phyloP scores from a whole-genome alignment of 23 tunicate species.

The Clavelina lepadiformis region DNA sequence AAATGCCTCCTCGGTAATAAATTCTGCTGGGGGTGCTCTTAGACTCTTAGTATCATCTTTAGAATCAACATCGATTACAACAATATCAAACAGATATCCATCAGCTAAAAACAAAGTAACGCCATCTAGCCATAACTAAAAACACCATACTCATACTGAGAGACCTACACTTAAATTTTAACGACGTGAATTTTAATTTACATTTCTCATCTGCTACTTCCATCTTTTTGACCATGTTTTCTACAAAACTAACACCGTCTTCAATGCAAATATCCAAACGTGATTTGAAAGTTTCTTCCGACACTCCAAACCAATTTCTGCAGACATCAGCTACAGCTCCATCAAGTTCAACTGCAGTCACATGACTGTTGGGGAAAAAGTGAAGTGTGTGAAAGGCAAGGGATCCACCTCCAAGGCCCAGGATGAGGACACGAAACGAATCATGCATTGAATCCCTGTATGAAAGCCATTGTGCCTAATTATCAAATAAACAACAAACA shows the following conservation, averaged over 20 bases:
- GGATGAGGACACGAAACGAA: slow-evolving; percentile 27
- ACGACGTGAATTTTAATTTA: too few species aligned
- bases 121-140: not conserved
- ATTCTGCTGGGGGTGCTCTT: slow-evolving; percentile 25
- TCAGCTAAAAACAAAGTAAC: slow-evolving; percentile 8
- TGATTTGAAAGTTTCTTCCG: not conserved
- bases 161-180: not conserved
- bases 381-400: slow-evolving; percentile 36
- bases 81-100: slow-evolving; percentile 23
- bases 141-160: not conserved
- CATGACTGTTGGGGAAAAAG: slow-evolving; percentile 35
- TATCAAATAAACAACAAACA: too few species aligned
- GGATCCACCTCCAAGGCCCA: slow-evolving; percentile 83
- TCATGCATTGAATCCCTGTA: slow-evolving; percentile 17
- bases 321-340: slow-evolving; percentile 47
- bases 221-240: slow-evolving; percentile 15
- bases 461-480: too few species aligned
- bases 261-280: slow-evolving; percentile 9
- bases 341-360: slow-evolving; percentile 74
- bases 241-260: slow-evolving; percentile 43
- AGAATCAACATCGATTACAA: slow-evolving; percentile 46
- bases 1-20: slow-evolving; percentile 13
- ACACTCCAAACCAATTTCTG: slow-evolving; percentile 54
- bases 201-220: too few species aligned
- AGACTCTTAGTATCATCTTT: slow-evolving; percentile 25